These are phyloP conservation scores for Apodemia zela DNA, from an alignment of 2,888 invertebrate genomes.

Conservation along the genomic window DNA sequence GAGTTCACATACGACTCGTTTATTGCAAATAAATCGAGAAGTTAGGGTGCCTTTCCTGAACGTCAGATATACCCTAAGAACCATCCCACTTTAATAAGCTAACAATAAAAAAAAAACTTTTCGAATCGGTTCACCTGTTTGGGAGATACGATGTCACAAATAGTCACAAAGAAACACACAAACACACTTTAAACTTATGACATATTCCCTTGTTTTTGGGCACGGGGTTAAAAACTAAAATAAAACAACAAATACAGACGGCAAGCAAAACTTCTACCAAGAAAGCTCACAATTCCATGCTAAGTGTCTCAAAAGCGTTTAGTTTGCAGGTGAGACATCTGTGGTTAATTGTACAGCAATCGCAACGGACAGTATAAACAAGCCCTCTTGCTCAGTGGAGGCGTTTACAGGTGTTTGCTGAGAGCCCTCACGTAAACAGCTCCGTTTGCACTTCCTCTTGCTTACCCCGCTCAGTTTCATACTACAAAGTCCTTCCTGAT, in stretches of 20 bases:
- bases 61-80: too few relatives aligned
- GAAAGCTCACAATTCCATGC: conserved; percentile 3
- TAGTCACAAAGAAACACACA: too few relatives aligned
- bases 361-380: conserved; percentile 67
- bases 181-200: too few relatives aligned
- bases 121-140: too few relatives aligned
- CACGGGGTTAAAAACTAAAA: too few relatives aligned
- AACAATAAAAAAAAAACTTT: too few relatives aligned
- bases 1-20: too few relatives aligned
- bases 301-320: conserved; percentile 29
- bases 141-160: too few relatives aligned
- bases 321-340: conserved; percentile 52
- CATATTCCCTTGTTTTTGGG: too few relatives aligned
- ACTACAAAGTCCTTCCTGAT: conserved; percentile 14
- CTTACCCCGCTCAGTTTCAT: conserved; percentile 22
- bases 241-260: background rate
- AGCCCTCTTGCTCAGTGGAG: conserved; percentile 43
- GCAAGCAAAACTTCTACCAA: background rate
- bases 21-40: too few relatives aligned
- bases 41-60: too few relatives aligned
- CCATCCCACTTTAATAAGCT: too few relatives aligned
- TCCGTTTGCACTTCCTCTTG: conserved; percentile 58
- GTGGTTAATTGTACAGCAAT: conserved; percentile 70
- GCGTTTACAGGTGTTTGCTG: conserved; percentile 69
- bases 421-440: conserved; percentile 74